These are phyloP conservation scores for Cosmorhoe ocellata DNA, from an alignment of 2,888 invertebrate genomes.

Conservation along the genomic window DNA sequence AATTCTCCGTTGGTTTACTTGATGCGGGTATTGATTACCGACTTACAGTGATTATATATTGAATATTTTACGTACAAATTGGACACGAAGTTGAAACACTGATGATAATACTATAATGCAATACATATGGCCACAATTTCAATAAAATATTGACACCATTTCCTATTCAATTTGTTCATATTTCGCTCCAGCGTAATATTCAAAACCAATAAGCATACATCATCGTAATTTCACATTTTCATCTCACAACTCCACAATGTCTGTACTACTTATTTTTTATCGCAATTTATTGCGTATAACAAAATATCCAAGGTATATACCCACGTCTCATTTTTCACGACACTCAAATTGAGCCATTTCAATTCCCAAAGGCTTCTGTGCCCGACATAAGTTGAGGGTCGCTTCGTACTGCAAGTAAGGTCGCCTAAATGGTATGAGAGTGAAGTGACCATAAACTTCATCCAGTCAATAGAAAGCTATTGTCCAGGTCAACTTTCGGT, in stretches of 20 bases:
- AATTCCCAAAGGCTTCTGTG: slow-evolving; percentile 40
- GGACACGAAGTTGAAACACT: too few relatives aligned
- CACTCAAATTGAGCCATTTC: slow-evolving; percentile 47
- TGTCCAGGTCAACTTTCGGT: slow-evolving; percentile 15
- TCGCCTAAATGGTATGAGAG: slow-evolving; percentile 19
- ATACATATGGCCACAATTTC: too few relatives aligned
- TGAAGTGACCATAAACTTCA: slow-evolving; percentile 13
- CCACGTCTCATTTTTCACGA: slow-evolving; percentile 45
- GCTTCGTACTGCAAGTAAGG: slow-evolving; percentile 20
- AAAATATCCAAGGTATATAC: slow-evolving; percentile 34
- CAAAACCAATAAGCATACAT: too few relatives aligned
- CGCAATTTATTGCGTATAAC: slow-evolving; percentile 28
- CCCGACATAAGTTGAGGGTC: slow-evolving; percentile 41
- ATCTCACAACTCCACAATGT: slow-evolving; percentile 8
- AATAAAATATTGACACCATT: too few relatives aligned
- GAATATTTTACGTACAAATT: too few relatives aligned
- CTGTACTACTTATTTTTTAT: slow-evolving; percentile 30
- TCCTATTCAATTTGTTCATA: neutral
- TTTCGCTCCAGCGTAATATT: neutral
- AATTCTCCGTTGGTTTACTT: slow-evolving; percentile 39
- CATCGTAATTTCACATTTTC: slow-evolving; percentile 26
- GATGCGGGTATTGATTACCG: slow-evolving; percentile 32
- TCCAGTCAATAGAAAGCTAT: slow-evolving; percentile 19
- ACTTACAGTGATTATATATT: neutral
- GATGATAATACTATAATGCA: too few relatives aligned